These are phyloP conservation scores for Perca schrenkii DNA, from an alignment of 2,113 vertebrate species.

Conservation along the genomic window DNA sequence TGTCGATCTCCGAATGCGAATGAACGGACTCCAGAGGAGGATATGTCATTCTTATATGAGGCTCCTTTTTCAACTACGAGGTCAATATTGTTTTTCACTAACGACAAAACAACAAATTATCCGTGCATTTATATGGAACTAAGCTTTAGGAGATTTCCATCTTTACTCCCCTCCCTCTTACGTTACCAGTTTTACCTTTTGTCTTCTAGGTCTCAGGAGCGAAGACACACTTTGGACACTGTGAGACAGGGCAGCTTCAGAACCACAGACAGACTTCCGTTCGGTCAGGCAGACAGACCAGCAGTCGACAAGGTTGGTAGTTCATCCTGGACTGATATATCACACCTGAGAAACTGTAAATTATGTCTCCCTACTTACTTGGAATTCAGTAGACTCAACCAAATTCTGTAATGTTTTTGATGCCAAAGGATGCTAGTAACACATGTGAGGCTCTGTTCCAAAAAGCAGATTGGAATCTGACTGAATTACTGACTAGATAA, in stretches of 20 bases:
- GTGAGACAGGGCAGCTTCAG: slow-evolving; percentile 73
- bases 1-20: too few species aligned
- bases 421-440: neutral
- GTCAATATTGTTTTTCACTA: too few species aligned
- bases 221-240: slow-evolving; percentile 85
- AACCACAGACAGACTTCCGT: slow-evolving; percentile 61
- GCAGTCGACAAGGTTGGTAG: slow-evolving; percentile 79
- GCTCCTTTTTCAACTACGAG: too few species aligned
- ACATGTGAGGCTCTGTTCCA: too few species aligned
- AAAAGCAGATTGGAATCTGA: neutral
- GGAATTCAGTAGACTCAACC: neutral
- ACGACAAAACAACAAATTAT: too few species aligned
- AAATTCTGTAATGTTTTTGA: neutral
- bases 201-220: slow-evolving; percentile 80
- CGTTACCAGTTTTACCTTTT: neutral
- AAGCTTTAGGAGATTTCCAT: too few species aligned
- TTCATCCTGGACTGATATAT: neutral
- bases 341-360: neutral
- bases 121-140: too few species aligned
- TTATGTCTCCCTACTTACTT: neutral
- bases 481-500: neutral
- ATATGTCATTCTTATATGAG: too few species aligned
- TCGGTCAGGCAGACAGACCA: slow-evolving; percentile 62
- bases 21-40: too few species aligned
- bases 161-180: too few species aligned